phyloP scores from a whole-genome alignment of 2,888 invertebrate species.

The Zaprionus lineosus region DNA sequence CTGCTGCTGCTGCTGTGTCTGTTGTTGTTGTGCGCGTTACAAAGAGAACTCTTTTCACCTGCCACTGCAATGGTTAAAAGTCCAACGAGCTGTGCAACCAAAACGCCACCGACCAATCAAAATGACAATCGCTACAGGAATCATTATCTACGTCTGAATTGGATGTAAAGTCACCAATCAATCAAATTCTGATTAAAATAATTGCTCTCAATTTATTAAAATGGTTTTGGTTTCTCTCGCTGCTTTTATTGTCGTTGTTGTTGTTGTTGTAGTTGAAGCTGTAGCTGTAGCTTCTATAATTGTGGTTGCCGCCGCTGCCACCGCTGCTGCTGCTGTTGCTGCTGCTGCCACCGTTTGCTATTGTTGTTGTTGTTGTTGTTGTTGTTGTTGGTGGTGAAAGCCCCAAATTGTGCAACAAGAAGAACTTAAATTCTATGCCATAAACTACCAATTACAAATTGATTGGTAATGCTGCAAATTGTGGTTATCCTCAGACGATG shows the following conservation, averaged over 20 bases:
- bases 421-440: slow-evolving; percentile 23
- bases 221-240: not conserved
- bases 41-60: too few species aligned
- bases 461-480: slow-evolving; percentile 33
- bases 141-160: slow-evolving; percentile 5
- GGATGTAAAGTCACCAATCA: slow-evolving; percentile 14
- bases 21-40: too few species aligned
- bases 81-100: slow-evolving; percentile 11
- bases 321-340: not conserved
- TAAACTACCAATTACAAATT: slow-evolving; percentile 51
- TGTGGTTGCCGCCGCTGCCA: slow-evolving; percentile 1
- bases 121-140: not conserved
- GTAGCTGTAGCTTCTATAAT: too few species aligned
- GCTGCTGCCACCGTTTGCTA: not conserved
- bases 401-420: not conserved
- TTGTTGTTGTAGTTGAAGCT: not conserved
- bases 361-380: not conserved
- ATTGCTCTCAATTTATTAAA: slow-evolving; percentile 39
- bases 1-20: too few species aligned
- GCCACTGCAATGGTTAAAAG: not conserved
- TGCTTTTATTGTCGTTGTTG: not conserved
- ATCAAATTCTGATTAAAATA: slow-evolving; percentile 41
- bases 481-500: slow-evolving; percentile 3
- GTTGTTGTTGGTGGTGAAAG: not conserved
- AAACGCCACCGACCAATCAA: slow-evolving; percentile 5